Evolutionary conservation across 53 echinoderm and acorn worm genomes (phyloP), one percentile per base, ranked within the genome.

Genomic region (Echinometra lucunter): DNA sequence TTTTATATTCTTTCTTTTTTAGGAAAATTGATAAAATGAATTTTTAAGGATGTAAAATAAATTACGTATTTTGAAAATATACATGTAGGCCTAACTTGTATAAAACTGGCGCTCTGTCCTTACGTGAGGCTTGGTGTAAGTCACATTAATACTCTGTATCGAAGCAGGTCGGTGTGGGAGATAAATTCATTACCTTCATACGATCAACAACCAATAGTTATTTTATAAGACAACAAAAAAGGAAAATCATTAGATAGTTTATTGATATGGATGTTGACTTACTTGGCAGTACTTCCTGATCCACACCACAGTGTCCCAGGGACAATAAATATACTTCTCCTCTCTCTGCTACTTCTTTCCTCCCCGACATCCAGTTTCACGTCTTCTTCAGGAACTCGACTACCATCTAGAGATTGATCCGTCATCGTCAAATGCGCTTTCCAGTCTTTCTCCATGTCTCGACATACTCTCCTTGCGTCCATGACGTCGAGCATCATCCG

Each of bases 251-350:
- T n/a, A n/a, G 0, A 56, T 13, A 56, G 57, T 57, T 18, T 18
- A 57, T 57, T 6, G 6, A 63, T 32, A 72, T 13, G 30, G 35
- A 35, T 78, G 3, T 56, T 49, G 32, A 90, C 90, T 92, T 92
- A 92, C 92, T 58, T 42, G 9, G 98, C 98, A 19, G 37, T 74
- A 82, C 92, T 94, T 9, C 98, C 98, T 21, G 89, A 57, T 12
- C 98, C 98, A 82, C 98, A 98, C 98, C 98, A 98, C n/a, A 95
- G 74, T n/a, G 98, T 98, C 18, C 98, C 98, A 2, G 98, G 97
- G 2, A 95, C 95, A 56, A 97, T 98, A 42, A 97, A 95, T 8
- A 96, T 55, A 55, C 95, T 95, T 37, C 98, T 69, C 70, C 82
- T 92, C 19, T 91, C 81, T 74, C 96, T 93, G 19, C 66, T 49